These are phyloP conservation scores for Phoenicopterus ruber DNA, from an alignment of 2,113 vertebrate genomes.

Conservation along the genomic window DNA sequence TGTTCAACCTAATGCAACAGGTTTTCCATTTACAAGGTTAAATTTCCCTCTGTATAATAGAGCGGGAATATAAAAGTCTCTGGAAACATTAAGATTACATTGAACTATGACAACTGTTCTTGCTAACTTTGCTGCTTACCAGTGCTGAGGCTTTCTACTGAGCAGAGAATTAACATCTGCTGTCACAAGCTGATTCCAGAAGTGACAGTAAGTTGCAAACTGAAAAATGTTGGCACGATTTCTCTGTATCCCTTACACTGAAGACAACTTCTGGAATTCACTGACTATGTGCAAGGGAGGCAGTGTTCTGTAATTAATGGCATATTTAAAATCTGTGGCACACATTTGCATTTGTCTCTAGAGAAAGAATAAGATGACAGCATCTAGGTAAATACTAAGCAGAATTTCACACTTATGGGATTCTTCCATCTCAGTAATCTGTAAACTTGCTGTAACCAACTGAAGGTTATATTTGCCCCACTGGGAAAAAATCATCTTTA, in stretches of 20 bases:
- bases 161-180: constrained; percentile 12
- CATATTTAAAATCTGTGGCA: background rate
- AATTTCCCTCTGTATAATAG: background rate
- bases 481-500: background rate
- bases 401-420: background rate
- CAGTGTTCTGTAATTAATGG: constrained; percentile 33
- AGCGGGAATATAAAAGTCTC: background rate
- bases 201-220: constrained; percentile 14
- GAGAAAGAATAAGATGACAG: background rate
- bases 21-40: background rate
- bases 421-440: background rate
- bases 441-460: background rate
- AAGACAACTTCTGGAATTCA: background rate
- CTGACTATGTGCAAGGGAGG: background rate
- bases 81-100: background rate
- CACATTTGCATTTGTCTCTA: constrained; percentile 14
- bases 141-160: background rate
- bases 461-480: background rate
- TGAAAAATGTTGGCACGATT: background rate
- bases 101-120: background rate
- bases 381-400: background rate
- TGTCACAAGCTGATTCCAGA: constrained; percentile 21
- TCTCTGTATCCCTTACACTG: background rate
- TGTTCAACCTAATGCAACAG: background rate
- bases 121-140: background rate